phyloP scores from a whole-genome alignment of 2,113 vertebrate genomes.

The Heterochromis multidens region DNA sequence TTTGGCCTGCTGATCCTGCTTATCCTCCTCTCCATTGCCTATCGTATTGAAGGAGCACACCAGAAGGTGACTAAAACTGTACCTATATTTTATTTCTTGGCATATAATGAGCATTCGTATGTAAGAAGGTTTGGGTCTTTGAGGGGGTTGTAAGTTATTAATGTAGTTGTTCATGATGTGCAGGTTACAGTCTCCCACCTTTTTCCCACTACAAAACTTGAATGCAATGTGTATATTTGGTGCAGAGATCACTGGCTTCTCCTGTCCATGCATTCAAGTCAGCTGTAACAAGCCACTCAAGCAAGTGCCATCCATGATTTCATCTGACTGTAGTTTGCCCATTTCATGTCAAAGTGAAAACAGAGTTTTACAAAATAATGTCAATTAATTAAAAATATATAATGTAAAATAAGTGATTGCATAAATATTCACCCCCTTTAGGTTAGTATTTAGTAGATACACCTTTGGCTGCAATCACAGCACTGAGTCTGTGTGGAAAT shows the following conservation, averaged over 20 bases:
- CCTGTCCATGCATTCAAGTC: not conserved
- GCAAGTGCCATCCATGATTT: not conserved
- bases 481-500: no score
- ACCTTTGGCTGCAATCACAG: no score
- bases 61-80: slow-evolving; percentile 79
- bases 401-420: no score
- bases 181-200: not conserved
- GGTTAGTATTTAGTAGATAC: no score
- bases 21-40: slow-evolving; percentile 75
- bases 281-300: not conserved
- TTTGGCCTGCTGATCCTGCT: slow-evolving; percentile 75
- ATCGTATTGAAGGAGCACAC: slow-evolving; percentile 85
- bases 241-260: not conserved
- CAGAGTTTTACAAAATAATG: no score
- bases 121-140: not conserved
- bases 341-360: no score
- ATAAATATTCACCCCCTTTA: no score
- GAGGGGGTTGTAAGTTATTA: not conserved
- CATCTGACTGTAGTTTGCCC: not conserved
- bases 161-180: not conserved
- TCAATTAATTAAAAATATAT: no score
- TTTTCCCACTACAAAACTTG: not conserved
- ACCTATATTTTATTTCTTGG: not conserved
- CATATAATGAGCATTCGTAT: not conserved
- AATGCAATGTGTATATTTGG: not conserved